Percentiles rank a stretch among this genome's conserved stretches.
Conservation (phyloP, 30 jellyfish, hydroid and myxozoan species). For the Turritopsis rubra region DNA sequence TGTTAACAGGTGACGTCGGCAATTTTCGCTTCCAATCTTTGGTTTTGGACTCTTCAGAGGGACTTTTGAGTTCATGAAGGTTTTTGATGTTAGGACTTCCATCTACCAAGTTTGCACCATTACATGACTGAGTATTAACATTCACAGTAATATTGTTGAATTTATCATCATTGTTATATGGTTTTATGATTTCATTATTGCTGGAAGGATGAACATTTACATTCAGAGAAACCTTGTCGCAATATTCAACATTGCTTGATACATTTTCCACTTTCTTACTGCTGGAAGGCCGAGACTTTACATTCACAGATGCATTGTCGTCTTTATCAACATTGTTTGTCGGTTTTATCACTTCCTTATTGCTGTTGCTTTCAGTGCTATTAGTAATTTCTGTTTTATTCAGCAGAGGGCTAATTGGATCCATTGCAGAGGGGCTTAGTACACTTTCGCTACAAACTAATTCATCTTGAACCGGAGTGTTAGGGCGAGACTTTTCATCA, state of each 20-base stretch:
- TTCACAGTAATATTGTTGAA: too few relatives aligned
- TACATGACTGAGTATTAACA: too few relatives aligned
- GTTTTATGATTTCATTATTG: too few relatives aligned
- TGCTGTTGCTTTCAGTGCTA: not conserved
- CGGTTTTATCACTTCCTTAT: not conserved
- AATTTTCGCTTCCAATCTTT: not conserved
- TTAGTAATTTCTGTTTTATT: not conserved
- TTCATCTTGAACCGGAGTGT: not conserved
- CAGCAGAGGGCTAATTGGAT: not conserved
- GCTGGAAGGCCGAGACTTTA: too few relatives aligned
- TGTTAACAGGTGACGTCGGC: not conserved
- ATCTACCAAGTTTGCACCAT: too few relatives aligned
- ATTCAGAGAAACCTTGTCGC: not conserved
- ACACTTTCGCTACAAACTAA: not conserved
- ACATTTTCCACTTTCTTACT: too few relatives aligned
- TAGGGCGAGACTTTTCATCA: not conserved
- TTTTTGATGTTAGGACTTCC: too few relatives aligned
- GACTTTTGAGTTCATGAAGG: too few relatives aligned
- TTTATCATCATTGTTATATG: too few relatives aligned
- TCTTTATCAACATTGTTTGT: not conserved
- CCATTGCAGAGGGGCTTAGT: not conserved
- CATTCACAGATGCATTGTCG: too few relatives aligned
- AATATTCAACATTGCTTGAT: too few relatives aligned
- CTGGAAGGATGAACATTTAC: not conserved
- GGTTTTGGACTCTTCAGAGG: not conserved